phyloP scores from a whole-genome alignment of 2,113 vertebrate genomes.

The Maccullochella peelii region DNA sequence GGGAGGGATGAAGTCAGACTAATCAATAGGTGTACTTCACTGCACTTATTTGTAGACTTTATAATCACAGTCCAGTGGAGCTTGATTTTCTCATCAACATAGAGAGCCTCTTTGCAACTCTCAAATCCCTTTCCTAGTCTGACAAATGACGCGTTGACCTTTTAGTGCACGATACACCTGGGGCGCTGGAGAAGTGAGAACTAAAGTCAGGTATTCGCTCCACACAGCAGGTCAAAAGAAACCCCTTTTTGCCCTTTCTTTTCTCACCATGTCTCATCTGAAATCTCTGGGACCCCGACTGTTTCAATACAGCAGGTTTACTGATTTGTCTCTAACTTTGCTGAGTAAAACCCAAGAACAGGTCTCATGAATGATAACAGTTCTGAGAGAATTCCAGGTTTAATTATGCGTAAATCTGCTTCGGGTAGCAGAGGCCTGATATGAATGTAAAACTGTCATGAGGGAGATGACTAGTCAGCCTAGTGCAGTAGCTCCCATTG shows the following conservation, averaged over 20 bases:
- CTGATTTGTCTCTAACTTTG: background rate
- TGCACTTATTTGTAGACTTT: constrained; percentile 23
- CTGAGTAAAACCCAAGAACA: background rate
- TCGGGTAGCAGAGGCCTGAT: background rate
- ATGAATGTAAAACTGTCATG: background rate
- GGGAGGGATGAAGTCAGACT: constrained; percentile 9
- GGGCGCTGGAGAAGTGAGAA: background rate
- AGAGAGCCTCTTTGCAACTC: background rate
- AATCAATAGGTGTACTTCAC: constrained; percentile 36
- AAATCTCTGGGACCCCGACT: background rate
- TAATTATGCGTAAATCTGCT: background rate
- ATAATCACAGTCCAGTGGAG: constrained; percentile 50
- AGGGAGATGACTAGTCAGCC: background rate
- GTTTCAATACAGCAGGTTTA: background rate
- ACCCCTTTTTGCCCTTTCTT: background rate
- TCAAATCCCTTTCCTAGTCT: background rate
- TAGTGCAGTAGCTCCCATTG: too few species aligned
- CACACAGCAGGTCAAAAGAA: background rate
- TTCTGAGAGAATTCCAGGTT: background rate
- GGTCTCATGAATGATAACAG: background rate
- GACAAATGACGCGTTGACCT: constrained; percentile 45
- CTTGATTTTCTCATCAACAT: constrained; percentile 48
- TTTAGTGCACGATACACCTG: constrained; percentile 11
- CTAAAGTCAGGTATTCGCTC: background rate
- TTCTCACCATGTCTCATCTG: background rate